A percentile compares a stretch with the other conserved stretches of the same genome.
These are phyloP conservation scores for Dicranocentrus wangi DNA, from an alignment of 2,888 invertebrate genomes.

Conservation along the genomic window DNA sequence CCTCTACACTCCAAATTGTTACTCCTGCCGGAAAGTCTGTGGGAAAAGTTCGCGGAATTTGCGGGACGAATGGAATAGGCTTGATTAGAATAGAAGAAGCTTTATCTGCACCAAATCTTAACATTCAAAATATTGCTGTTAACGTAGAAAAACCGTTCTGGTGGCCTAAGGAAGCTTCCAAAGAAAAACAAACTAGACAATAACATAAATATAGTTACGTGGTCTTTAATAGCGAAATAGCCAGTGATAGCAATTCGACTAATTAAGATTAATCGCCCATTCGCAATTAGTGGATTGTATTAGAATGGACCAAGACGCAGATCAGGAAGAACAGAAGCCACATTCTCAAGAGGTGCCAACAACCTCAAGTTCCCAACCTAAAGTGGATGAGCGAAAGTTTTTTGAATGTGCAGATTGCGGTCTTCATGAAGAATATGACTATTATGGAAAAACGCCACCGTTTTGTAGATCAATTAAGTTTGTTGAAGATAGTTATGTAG, in stretches of 20 bases:
- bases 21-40: slow-evolving; percentile 76
- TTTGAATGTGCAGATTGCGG: slow-evolving; percentile 82
- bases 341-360: too few relatives aligned
- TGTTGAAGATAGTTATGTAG: slow-evolving; percentile 84
- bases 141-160: slow-evolving; percentile 82
- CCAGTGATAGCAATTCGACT: background rate
- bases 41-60: slow-evolving; percentile 82
- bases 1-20: slow-evolving; percentile 63
- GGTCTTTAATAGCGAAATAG: too few relatives aligned
- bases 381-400: slow-evolving; percentile 73
- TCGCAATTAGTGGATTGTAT: too few relatives aligned
- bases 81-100: slow-evolving; percentile 84
- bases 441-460: slow-evolving; percentile 84
- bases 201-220: slow-evolving; percentile 33
- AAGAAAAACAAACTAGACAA: slow-evolving; percentile 75
- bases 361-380: too few relatives aligned
- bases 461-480: slow-evolving; percentile 82
- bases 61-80: slow-evolving; percentile 81
- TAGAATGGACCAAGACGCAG: slow-evolving; percentile 12
- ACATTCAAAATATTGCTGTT: slow-evolving; percentile 77
- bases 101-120: slow-evolving; percentile 79
- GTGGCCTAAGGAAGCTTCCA: slow-evolving; percentile 87
- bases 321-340: too few relatives aligned
- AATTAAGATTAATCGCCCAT: background rate
- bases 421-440: slow-evolving; percentile 83